phyloP scores from a whole-genome alignment of 2,888 invertebrate genomes.

The Pammene fasciana region DNA sequence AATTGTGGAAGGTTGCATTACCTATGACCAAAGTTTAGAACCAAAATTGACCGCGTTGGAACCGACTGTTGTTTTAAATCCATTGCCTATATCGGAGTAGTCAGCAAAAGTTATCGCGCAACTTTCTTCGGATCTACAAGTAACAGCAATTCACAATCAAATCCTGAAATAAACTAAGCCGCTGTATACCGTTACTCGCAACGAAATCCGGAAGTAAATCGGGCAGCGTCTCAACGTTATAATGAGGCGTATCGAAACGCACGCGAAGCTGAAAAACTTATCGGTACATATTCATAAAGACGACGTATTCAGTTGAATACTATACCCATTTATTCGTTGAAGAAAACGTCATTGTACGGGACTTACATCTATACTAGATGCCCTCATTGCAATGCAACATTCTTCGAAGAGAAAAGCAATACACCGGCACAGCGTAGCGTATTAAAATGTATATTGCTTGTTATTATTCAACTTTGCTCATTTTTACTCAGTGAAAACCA shows the following conservation, averaged over 20 bases:
- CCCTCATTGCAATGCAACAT: neutral
- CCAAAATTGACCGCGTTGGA: slow-evolving; percentile 8
- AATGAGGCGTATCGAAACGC: neutral
- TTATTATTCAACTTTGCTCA: no score
- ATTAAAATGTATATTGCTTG: neutral
- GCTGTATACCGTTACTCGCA: slow-evolving; percentile 4
- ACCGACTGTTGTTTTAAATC: no score
- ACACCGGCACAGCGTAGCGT: neutral
- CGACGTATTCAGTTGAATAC: neutral
- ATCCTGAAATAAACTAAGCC: slow-evolving; percentile 5
- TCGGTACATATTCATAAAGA: neutral
- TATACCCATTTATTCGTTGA: neutral
- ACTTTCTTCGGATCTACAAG: slow-evolving; percentile 1
- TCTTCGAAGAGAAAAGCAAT: slow-evolving; percentile 1
- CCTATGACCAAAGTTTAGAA: neutral
- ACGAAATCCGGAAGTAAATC: neutral
- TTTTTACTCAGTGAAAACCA: no score
- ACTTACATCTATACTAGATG: neutral
- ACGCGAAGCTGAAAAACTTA: neutral
- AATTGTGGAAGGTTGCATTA: neutral
- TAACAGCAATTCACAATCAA: neutral
- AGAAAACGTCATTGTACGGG: neutral
- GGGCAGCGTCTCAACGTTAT: neutral
- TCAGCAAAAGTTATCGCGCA: neutral
- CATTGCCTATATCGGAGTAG: neutral